These are phyloP conservation scores for Linyphia triangularis DNA, from an alignment of 2,888 invertebrate species.

Conservation along the genomic window DNA sequence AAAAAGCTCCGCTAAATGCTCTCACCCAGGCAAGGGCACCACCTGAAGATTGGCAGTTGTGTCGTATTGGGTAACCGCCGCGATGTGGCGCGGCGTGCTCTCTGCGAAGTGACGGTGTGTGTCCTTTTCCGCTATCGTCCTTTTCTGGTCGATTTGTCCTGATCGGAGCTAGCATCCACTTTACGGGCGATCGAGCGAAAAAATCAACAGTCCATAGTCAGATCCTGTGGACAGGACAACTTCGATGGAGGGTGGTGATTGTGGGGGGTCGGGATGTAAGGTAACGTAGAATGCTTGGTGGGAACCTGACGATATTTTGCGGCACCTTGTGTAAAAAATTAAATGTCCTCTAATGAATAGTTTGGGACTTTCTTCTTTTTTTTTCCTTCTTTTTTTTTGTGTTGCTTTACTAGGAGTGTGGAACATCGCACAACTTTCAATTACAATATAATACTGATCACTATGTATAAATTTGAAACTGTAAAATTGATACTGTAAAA, in stretches of 20 bases:
- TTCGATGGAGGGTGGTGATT: slow-evolving; percentile 37
- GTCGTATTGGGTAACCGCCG: slow-evolving; percentile 33
- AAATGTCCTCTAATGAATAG: too few relatives aligned
- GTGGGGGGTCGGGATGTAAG: slow-evolving; percentile 22
- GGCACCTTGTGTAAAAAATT: too few relatives aligned
- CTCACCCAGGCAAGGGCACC: slow-evolving; percentile 52
- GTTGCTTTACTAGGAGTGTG: too few relatives aligned
- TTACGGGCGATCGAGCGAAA: slow-evolving; percentile 43
- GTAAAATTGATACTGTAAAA: too few relatives aligned
- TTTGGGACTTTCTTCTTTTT: too few relatives aligned
- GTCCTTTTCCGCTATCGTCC: neutral
- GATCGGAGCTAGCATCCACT: slow-evolving; percentile 51
- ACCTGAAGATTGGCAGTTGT: slow-evolving; percentile 1
- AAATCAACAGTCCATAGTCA: slow-evolving; percentile 34
- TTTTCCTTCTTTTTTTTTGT: too few relatives aligned
- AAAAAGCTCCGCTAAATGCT: slow-evolving; percentile 41
- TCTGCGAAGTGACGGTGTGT: slow-evolving; percentile 12
- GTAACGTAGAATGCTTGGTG: neutral
- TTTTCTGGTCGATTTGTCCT: slow-evolving; percentile 45
- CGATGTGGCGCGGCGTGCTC: too few relatives aligned
- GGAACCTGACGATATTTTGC: neutral
- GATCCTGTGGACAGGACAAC: slow-evolving; percentile 34
- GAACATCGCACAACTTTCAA: too few relatives aligned
- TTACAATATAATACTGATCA: too few relatives aligned
- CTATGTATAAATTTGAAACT: too few relatives aligned